Evolutionary conservation across 2,888 invertebrate genomes (phyloP), one percentile per base, ranked within the genome.

Genomic region (Apodemia zela): DNA sequence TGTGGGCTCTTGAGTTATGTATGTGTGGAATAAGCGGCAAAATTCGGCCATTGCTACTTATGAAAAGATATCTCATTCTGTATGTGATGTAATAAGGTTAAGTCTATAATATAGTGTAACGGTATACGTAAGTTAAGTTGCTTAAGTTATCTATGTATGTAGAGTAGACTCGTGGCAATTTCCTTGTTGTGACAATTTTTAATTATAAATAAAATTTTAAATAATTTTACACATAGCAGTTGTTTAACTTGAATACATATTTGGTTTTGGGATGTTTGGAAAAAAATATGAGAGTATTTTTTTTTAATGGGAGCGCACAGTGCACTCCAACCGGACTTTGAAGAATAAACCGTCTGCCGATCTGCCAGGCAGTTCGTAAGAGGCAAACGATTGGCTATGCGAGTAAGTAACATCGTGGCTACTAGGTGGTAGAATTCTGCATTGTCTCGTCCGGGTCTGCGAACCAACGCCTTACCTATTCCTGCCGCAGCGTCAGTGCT

Each of bases 131-230:
- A 77, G 67, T 69, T 82, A 79, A 81, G 73, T 78, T 77, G 75
- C 75, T 60, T 83, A 82, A 81, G 79, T 51, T 51, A 51, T 51
- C 42, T 42, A 25, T 51, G 13, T 72, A 78, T 84, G 75, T 86
- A 82, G 81, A 79, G 71, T 85, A 85, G 80, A 74, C 74, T 80
- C 78, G 81, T 84, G 85, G 83, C 84, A 84, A 86, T 85, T 38
- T 86, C 77, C 82, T 87, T 87, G 88, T 88, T 90, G 88, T 89
- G 89, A 89, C 87, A 87, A 80, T 88, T 87, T 81, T 84, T 81
- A 79, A 84, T 80, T 81, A 82, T 82, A 82, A 85, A 84, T 85
- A 87, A 84, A 87, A 87, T 88, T 58, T 60, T 45, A 18, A 38
- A 87, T 87, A 84, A 88, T 87, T 90, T 89, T 89, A 89, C 87